Base-by-base conservation (phyloP, 2,888 invertebrate species). In the Urechis unicinctus region DNA sequence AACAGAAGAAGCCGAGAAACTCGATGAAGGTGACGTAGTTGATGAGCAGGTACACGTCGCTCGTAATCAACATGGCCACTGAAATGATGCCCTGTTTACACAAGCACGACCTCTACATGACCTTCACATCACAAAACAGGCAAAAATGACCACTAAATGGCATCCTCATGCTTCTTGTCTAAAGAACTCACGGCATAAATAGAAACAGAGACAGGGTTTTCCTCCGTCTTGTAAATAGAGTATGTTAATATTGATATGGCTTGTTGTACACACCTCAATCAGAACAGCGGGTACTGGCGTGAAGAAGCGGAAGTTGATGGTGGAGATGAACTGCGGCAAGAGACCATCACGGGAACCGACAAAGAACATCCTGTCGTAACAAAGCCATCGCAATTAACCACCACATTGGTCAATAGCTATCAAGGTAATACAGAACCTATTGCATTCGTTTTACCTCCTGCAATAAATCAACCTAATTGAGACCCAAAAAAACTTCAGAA, bases 21-120 rank as follows among this genome's bases (percentile, higher is more conserved):
- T 92, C 91, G 45, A 91, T 90, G 66, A 92, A 88, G 49, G 89
- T 89, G 70, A 89, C 87, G 74, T 91, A 92, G 0, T 91, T 90
- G 66, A 92, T 92, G 49, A 92, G 81, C 28, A 87, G 83, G 67
- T 87, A 87, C 52, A 92, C 84, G 78, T 91, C 87, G 70, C 86
- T 86, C 4, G 88, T 87, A 56, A 86, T 84, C 65, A 92, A 78
- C 88, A 91, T 91, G 52, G 88, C 72, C 57, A 92, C 79, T 1
- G 91, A 91, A 53, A 91, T 80, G 62, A 86, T 73, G 78, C 88
- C 88, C 89, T 90, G 56, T 13, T 17, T 9, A 36, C 36, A n/a
- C n/a, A n/a, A n/a, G n/a, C n/a, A n/a, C n/a, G n/a, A n/a, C n/a
- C n/a, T n/a, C n/a, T n/a, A n/a, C n/a, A n/a, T n/a, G n/a, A n/a